Conservation (phyloP, 2,888 invertebrate genomes). For the Hyposoter didymator region DNA sequence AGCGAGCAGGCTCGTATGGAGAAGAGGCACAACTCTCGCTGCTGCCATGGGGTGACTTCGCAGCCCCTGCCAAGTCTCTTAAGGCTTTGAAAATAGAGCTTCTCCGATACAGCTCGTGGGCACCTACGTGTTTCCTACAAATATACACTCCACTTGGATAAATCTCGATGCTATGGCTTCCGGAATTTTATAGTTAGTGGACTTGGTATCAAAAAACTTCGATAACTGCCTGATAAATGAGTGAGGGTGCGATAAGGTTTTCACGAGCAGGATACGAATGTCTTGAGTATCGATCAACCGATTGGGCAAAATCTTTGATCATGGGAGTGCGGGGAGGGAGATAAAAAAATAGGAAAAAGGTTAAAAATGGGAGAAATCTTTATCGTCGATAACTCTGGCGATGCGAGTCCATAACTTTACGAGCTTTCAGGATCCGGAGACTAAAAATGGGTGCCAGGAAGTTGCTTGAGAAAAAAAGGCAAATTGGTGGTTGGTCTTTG, state of each 20-base stretch:
- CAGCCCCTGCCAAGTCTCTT: slow-evolving; percentile 39
- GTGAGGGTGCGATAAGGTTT: slow-evolving; percentile 49
- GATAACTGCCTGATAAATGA: slow-evolving; percentile 67
- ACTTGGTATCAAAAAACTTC: slow-evolving; percentile 61
- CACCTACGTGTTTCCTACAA: slow-evolving; percentile 13
- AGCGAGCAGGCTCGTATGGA: slow-evolving; percentile 50
- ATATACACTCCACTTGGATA: slow-evolving; percentile 33
- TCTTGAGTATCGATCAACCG: not conserved
- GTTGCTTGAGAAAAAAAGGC: slow-evolving; percentile 25
- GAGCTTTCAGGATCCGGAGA: not conserved
- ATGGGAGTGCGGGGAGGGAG: not conserved
- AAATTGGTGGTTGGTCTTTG: slow-evolving; percentile 26
- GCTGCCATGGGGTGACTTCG: slow-evolving; percentile 44
- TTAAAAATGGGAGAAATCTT: not conserved
- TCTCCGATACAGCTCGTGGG: slow-evolving; percentile 16
- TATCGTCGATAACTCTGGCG: not conserved
- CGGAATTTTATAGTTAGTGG: slow-evolving; percentile 72
- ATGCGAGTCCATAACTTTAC: not conserved
- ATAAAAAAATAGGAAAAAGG: not conserved
- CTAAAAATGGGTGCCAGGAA: not conserved
- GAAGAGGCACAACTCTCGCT: slow-evolving; percentile 41
- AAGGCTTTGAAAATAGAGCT: slow-evolving; percentile 66
- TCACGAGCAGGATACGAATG: slow-evolving; percentile 32
- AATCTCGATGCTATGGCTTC: slow-evolving; percentile 64
- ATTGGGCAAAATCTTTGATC: not conserved